These are phyloP conservation scores for Erebia ligea DNA, from an alignment of 2,888 invertebrate species.

Conservation along the genomic window DNA sequence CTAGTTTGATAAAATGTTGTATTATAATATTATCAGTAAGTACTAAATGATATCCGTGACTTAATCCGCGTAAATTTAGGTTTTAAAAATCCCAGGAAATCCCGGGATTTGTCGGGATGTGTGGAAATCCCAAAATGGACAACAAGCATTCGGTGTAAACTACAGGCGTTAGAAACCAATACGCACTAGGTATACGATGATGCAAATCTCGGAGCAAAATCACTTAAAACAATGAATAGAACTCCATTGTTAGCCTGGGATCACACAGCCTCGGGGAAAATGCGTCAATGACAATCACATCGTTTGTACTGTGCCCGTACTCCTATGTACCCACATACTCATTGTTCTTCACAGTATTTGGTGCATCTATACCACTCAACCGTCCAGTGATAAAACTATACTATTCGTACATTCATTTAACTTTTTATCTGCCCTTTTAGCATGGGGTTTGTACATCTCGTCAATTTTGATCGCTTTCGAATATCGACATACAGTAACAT, in stretches of 20 bases:
- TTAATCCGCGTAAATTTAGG: too few relatives aligned
- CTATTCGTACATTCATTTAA: slow-evolving; percentile 26
- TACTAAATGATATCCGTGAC: too few relatives aligned
- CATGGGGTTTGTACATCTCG: too few relatives aligned
- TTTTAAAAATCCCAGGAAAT: too few relatives aligned
- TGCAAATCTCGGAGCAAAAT: slow-evolving; percentile 37
- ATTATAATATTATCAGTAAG: too few relatives aligned
- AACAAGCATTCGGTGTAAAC: neutral
- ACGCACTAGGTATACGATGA: slow-evolving; percentile 19
- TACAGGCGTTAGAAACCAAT: slow-evolving; percentile 16
- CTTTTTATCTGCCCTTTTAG: slow-evolving; percentile 1
- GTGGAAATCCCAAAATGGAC: neutral
- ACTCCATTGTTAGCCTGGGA: slow-evolving; percentile 36
- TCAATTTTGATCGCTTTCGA: too few relatives aligned
- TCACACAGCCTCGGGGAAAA: slow-evolving; percentile 42
- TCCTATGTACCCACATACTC: slow-evolving; percentile 36
- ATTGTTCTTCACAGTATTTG: slow-evolving; percentile 61
- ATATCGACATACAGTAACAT: too few relatives aligned
- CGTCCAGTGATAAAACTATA: slow-evolving; percentile 50
- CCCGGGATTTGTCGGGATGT: too few relatives aligned
- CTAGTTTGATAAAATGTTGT: too few relatives aligned
- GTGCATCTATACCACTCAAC: slow-evolving; percentile 64
- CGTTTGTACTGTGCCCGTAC: slow-evolving; percentile 23
- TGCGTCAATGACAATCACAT: slow-evolving; percentile 39
- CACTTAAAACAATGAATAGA: slow-evolving; percentile 37